Percentiles rank a stretch among this genome's conserved stretches.
Evolutionary conservation across 2,888 invertebrate species (phyloP).

Genomic region (Coremacera marginata): DNA sequence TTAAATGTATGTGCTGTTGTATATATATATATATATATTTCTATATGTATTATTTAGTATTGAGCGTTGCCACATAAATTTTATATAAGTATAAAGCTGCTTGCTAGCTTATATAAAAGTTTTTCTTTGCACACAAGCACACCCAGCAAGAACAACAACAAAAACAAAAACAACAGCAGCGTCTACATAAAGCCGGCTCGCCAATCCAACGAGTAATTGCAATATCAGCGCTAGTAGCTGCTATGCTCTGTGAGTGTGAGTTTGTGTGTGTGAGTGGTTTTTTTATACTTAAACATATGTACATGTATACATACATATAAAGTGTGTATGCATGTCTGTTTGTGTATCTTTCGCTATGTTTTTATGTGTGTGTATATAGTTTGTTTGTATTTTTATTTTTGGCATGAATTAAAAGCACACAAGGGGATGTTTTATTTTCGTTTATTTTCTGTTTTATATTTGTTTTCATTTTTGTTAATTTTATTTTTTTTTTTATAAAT

Average conservation of each 20-base stretch:
- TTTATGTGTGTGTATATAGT: slow-evolving; percentile 10
- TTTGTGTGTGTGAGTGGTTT: slow-evolving; percentile 49
- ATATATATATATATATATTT: slow-evolving; percentile 29
- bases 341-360: neutral
- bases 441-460: slow-evolving; percentile 50
- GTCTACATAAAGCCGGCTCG: neutral
- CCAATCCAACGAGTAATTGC: slow-evolving; percentile 3
- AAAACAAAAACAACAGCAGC: neutral
- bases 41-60: slow-evolving; percentile 51
- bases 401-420: slow-evolving; percentile 64
- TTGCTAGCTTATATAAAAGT: slow-evolving; percentile 18
- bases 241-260: neutral
- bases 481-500: slow-evolving; percentile 27
- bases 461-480: slow-evolving; percentile 39
- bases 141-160: neutral
- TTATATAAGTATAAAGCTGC: slow-evolving; percentile 32
- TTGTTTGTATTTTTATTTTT: slow-evolving; percentile 57
- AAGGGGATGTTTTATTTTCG: slow-evolving; percentile 60
- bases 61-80: slow-evolving; percentile 8
- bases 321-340: neutral
- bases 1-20: neutral
- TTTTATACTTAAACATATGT: slow-evolving; percentile 63
- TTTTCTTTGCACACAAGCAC: neutral
- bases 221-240: neutral
- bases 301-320: slow-evolving; percentile 48